These are phyloP conservation scores for Aurelia aurita complex sp. Pacific DNA, from an alignment of 30 jellyfish, hydroid and myxozoan species.

Conservation along the genomic window DNA sequence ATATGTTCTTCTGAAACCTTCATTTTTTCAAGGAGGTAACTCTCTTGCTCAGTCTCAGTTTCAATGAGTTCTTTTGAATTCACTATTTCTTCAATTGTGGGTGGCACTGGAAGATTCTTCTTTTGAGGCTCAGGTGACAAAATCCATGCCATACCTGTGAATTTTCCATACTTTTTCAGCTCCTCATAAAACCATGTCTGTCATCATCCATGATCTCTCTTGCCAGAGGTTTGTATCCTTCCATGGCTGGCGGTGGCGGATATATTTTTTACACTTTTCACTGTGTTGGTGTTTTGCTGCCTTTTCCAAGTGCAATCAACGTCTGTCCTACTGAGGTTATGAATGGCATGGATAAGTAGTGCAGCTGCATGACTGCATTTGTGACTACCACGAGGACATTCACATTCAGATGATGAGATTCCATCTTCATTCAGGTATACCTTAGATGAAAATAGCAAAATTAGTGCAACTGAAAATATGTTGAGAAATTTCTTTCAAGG, in stretches of 20 bases:
- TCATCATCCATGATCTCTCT: constrained; percentile 16
- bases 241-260: not conserved
- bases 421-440: too few relatives aligned
- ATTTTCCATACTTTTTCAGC: not conserved
- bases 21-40: not conserved
- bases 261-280: too few relatives aligned
- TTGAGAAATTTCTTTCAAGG: too few relatives aligned
- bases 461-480: too few relatives aligned
- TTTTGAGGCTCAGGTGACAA: constrained; percentile 24
- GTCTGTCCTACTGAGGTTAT: too few relatives aligned
- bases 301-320: too few relatives aligned
- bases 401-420: too few relatives aligned
- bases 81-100: not conserved
- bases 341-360: too few relatives aligned
- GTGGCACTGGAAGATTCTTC: not conserved
- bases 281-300: too few relatives aligned
- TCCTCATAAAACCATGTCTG: not conserved
- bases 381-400: too few relatives aligned
- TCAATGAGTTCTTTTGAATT: not conserved
- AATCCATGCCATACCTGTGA: constrained; percentile 30
- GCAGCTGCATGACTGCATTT: too few relatives aligned
- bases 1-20: not conserved
- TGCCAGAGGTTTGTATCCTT: constrained; percentile 4
- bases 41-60: not conserved
- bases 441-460: too few relatives aligned